Conservation (phyloP, 2,888 invertebrate genomes). For the Eupithecia abbreviata region DNA sequence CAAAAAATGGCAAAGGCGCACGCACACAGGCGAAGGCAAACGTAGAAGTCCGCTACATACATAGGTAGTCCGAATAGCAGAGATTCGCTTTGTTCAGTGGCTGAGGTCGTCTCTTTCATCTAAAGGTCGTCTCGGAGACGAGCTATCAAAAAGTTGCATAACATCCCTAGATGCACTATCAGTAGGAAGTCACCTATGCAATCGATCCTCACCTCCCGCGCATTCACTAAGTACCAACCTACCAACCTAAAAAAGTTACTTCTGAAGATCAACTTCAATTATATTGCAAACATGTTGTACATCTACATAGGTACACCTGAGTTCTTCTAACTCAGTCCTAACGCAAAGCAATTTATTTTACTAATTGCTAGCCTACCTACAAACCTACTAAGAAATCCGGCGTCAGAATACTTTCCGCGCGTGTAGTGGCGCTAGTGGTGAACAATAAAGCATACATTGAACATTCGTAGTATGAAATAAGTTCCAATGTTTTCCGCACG, state of each 20-base stretch:
- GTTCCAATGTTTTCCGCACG: background rate
- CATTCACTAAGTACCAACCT: background rate
- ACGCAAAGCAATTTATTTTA: background rate
- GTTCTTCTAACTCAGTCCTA: background rate
- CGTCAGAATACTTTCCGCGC: background rate
- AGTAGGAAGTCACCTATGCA: background rate
- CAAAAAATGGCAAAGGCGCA: background rate
- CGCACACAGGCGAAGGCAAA: background rate
- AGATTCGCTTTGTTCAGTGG: background rate
- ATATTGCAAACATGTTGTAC: conserved; percentile 1
- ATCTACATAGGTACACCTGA: background rate
- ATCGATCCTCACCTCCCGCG: background rate
- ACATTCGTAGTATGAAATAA: background rate
- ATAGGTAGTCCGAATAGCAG: background rate
- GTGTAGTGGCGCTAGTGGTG: background rate
- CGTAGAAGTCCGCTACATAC: background rate
- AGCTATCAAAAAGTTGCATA: background rate
- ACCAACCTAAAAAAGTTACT: background rate
- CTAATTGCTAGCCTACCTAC: background rate
- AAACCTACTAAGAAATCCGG: background rate
- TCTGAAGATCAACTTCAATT: background rate
- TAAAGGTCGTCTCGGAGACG: background rate
- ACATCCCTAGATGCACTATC: background rate
- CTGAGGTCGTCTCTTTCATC: background rate
- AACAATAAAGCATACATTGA: background rate